Conservation (phyloP, 2,888 invertebrate species). For the Epicampocera succincta region DNA sequence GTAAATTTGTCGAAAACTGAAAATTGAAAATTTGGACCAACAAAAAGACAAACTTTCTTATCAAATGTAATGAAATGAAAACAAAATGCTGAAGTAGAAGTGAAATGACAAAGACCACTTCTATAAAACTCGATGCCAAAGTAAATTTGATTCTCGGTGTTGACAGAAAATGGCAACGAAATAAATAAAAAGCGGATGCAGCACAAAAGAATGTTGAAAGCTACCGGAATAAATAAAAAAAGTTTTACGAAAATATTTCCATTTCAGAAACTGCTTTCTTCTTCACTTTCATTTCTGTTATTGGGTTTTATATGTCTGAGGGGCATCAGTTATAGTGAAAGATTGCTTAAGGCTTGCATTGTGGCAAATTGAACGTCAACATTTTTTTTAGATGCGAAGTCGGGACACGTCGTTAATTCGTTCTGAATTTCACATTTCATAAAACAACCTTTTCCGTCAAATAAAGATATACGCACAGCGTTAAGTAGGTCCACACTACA, state of each 20-base stretch:
- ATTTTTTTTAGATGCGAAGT: no score
- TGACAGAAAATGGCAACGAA: not conserved
- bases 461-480: no score
- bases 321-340: no score
- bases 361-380: no score
- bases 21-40: conserved; percentile 23
- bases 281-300: no score
- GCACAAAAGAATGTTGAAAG: conserved; percentile 1
- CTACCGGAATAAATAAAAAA: not conserved
- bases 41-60: conserved; percentile 28
- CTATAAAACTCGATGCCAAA: conserved; percentile 11
- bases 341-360: no score
- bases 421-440: no score
- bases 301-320: no score
- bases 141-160: conserved; percentile 36
- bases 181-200: not conserved
- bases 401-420: no score
- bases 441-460: no score
- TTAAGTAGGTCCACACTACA: no score
- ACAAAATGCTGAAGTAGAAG: conserved; percentile 13
- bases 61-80: conserved; percentile 6
- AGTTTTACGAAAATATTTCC: not conserved
- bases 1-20: not conserved
- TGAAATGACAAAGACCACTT: not conserved
- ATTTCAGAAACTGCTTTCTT: not conserved